Evolutionary conservation across 2,113 vertebrate genomes (phyloP).

Genomic region (Castor canadensis): DNA sequence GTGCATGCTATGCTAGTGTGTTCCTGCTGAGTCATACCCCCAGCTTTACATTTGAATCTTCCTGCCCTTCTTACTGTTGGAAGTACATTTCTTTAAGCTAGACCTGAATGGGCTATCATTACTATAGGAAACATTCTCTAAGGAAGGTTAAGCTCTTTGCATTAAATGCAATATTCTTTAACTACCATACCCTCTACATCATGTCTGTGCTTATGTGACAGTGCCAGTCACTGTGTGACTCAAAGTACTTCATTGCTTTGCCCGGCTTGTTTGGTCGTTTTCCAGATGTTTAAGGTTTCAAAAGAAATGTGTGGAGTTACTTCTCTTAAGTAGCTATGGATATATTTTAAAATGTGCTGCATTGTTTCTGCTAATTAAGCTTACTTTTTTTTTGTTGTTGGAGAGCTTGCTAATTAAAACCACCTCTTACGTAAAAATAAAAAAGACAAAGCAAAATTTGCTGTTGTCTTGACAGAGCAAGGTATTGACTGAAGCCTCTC

Average conservation of each 20-base stretch:
- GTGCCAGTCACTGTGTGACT: not conserved
- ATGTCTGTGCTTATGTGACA: not conserved
- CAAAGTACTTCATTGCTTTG: too few relatives aligned
- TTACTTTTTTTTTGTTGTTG: not conserved
- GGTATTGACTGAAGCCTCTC: not conserved
- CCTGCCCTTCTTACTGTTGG: not conserved
- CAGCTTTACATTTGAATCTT: not conserved
- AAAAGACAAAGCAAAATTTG: not conserved
- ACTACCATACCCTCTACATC: fast-evolving
- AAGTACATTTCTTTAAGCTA: not conserved
- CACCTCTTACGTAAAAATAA: not conserved
- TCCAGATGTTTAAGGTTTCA: not conserved
- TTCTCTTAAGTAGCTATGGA: not conserved
- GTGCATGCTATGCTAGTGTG: not conserved
- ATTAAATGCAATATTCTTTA: not conserved
- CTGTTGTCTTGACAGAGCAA: not conserved
- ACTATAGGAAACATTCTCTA: not conserved
- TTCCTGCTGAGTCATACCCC: not conserved
- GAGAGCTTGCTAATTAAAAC: not conserved
- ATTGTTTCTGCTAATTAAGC: not conserved
- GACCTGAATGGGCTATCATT: not conserved
- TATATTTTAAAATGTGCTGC: not conserved
- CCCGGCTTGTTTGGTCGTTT: not conserved
- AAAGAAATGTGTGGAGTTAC: not conserved
- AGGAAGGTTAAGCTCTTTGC: not conserved